phyloP scores from a whole-genome alignment of 2,113 vertebrate genomes.

The Stercorarius parasiticus region DNA sequence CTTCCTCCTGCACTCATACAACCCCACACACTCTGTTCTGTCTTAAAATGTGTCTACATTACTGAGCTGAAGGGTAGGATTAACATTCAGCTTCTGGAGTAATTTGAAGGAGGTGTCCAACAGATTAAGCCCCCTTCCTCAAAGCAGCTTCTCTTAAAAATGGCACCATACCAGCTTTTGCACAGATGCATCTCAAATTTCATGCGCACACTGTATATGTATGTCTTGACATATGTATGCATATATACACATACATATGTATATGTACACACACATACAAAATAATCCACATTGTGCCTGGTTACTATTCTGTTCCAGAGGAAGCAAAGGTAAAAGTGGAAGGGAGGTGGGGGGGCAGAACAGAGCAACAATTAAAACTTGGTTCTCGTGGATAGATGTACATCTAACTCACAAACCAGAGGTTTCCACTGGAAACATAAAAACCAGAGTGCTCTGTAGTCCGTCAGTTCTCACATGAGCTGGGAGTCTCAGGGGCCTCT shows the following conservation, averaged over 20 bases:
- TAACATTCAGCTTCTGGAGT: background rate
- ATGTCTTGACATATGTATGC: background rate
- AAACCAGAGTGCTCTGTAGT: background rate
- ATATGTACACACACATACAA: background rate
- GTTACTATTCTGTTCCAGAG: background rate
- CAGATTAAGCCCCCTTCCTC: background rate
- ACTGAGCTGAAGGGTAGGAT: background rate
- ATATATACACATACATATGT: background rate
- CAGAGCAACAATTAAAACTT: background rate
- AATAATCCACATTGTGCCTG: background rate
- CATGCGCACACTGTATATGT: background rate
- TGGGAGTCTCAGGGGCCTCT: background rate
- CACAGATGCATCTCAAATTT: background rate
- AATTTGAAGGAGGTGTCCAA: background rate
- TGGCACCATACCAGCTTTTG: background rate
- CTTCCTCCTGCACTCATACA: background rate
- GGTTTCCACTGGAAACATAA: background rate
- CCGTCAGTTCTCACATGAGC: slow-evolving; percentile 54
- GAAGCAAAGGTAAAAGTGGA: background rate
- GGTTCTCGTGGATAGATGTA: background rate
- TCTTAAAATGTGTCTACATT: background rate
- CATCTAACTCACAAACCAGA: slow-evolving; percentile 16
- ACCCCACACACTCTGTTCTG: background rate
- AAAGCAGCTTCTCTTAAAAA: background rate
- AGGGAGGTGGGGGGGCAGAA: background rate